Evolutionary conservation across 1,140 invertebrate species (phyloP).

Genomic region (Drosophila kepulauana): DNA sequence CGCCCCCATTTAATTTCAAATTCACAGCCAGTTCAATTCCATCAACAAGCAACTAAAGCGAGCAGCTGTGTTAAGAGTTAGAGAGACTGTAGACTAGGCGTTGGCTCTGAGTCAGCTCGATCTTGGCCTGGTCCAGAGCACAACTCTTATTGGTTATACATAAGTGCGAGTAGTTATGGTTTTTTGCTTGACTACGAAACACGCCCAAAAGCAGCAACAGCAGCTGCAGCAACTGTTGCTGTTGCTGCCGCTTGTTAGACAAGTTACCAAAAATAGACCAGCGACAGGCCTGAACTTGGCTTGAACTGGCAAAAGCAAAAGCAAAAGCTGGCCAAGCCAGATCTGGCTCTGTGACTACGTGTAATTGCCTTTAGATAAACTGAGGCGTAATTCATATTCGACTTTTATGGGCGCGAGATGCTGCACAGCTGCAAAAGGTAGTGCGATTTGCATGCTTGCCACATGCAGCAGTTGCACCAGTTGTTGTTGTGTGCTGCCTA

Average conservation of each 20-base stretch:
- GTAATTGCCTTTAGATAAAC: constrained; percentile 60
- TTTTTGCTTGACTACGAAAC: constrained; percentile 39
- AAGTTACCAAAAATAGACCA: constrained; percentile 82
- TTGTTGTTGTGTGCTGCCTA: constrained; percentile 33
- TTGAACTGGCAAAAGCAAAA: constrained; percentile 1
- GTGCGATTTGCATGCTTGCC: constrained; percentile 32
- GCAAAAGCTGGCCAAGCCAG: constrained; percentile 7
- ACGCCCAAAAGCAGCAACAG: constrained; percentile 64
- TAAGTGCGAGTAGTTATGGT: constrained; percentile 65
- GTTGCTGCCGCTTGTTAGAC: constrained; percentile 61
- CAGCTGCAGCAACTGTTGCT: constrained; percentile 51
- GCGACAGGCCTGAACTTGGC: constrained; percentile 50
- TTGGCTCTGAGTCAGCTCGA: constrained; percentile 20
- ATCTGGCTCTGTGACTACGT: constrained; percentile 27
- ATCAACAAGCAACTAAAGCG: constrained; percentile 50
- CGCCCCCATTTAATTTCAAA: constrained; percentile 45
- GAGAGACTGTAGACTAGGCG: constrained; percentile 19
- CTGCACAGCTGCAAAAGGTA: constrained; percentile 10
- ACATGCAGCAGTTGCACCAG: constrained; percentile 34
- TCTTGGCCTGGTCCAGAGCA: constrained; percentile 9
- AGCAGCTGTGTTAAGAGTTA: constrained; percentile 45
- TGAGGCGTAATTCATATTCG: constrained; percentile 57
- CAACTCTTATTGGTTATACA: constrained; percentile 17
- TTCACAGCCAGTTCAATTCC: constrained; percentile 62
- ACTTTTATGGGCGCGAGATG: constrained; percentile 54